These are phyloP conservation scores for Rhagium mordax DNA, from an alignment of 2,888 invertebrate species.

Conservation along the genomic window DNA sequence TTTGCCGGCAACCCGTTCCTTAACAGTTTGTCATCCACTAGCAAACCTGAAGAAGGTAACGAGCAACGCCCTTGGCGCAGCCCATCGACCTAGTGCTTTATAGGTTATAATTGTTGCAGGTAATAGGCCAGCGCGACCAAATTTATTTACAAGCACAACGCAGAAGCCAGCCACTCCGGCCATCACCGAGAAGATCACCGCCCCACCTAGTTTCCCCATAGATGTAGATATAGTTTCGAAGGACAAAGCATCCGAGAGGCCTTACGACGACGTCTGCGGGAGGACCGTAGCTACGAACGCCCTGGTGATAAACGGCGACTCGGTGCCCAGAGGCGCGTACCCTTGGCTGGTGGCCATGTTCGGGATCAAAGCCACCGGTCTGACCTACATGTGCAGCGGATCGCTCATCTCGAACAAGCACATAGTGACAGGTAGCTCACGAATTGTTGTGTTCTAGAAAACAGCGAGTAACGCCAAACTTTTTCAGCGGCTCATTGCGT, in stretches of 20 bases:
- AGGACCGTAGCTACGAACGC: conserved; percentile 60
- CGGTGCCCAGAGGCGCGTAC: conserved; percentile 62
- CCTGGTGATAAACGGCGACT: conserved; percentile 62
- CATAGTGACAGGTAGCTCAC: conserved; percentile 63
- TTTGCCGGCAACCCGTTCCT: conserved; percentile 43
- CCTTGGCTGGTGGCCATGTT: conserved; percentile 69
- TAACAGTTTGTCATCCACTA: conserved; percentile 3
- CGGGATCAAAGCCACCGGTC: conserved; percentile 58
- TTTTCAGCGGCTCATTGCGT: conserved; percentile 65
- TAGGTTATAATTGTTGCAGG: neutral
- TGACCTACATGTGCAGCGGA: conserved; percentile 66
- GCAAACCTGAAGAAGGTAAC: neutral
- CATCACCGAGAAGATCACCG: neutral
- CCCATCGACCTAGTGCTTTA: no score
- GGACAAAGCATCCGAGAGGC: conserved; percentile 27
- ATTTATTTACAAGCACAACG: neutral
- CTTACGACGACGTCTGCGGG: conserved; percentile 59
- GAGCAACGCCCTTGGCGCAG: no score
- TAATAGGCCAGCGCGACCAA: neutral
- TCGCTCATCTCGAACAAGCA: conserved; percentile 64
- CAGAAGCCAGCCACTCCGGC: no score
- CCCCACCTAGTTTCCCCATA: no score
- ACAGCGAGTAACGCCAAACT: neutral
- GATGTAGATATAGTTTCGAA: conserved; percentile 26
- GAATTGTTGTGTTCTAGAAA: no score